Percentiles rank a stretch among this genome's conserved stretches.
These are phyloP conservation scores for Sylvia borin DNA, from an alignment of 2,797 vertebrate species.

Conservation along the genomic window DNA sequence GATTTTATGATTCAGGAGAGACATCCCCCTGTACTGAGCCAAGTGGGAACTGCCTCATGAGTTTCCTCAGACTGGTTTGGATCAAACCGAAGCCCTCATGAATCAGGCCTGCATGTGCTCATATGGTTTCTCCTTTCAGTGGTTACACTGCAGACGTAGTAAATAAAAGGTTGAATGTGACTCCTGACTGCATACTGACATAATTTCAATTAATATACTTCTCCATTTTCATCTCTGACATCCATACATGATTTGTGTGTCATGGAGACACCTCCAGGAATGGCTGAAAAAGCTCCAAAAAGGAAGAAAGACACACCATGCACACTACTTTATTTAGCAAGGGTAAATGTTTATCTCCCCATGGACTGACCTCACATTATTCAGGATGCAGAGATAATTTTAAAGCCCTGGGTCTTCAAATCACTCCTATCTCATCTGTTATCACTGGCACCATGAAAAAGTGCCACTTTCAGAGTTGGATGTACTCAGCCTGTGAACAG, in stretches of 20 bases:
- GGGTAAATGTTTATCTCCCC: background rate
- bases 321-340: background rate
- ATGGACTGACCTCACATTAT: background rate
- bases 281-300: background rate
- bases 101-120: background rate
- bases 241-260: background rate
- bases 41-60: background rate
- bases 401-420: background rate
- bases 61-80: background rate
- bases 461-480: background rate
- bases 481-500: background rate
- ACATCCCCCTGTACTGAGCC: background rate
- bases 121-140: background rate
- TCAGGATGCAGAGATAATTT: background rate
- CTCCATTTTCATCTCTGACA: constrained; percentile 13
- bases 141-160: background rate
- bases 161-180: background rate
- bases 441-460: background rate
- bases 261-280: background rate
- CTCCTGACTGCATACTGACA: background rate
- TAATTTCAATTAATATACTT: background rate
- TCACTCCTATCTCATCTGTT: background rate
- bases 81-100: background rate
- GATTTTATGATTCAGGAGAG: background rate
- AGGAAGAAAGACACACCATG: background rate